Evolutionary conservation across 2,113 vertebrate genomes (phyloP), one percentile per base, ranked within the genome.

Genomic region (Malurus alboscapulatus): DNA sequence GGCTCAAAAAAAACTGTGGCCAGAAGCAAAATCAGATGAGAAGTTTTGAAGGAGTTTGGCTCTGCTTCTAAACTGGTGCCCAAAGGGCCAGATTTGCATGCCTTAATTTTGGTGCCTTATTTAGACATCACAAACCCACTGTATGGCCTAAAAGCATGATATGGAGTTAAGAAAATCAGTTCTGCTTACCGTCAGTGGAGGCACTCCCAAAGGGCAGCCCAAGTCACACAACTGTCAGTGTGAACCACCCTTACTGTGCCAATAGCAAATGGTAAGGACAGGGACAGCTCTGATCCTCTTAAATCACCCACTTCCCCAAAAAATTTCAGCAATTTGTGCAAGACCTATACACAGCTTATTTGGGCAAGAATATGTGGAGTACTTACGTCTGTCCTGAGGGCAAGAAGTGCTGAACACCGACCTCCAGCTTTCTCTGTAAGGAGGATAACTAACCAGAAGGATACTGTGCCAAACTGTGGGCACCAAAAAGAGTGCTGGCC

Each of bases 151-250:
- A 87, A 18, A 74, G 20, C 26, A 14, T 9, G 30, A 44, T 32
- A 14, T 0, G 0, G 26, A 82, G 74, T 59, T 58, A 50, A 75
- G 8, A 2, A 61, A 10, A 42, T 69, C 1, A 12, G 5, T 51
- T 75, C 48, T 87, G 42, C 29, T 54, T 55, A 55, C 40, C 84
- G 66, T 48, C 40, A 47, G 26, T n/a, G 3, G 1, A 87, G 42
- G 66, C 8, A 50, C 18, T 84, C 82, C 50, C 53, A 82, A 51
- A 85, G 30, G 66, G 27, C 40, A 81, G 19, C 1, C 1, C 26
- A 67, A 42, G 34, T 42, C 59, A 54, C 57, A 50, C 16, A 74
- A 1, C 32, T 67, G 44, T 25, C 66, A 40, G 22, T 10, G 48
- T 45, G 40, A 85, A 5, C 14, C 16, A 44, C 20, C 24, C 73